Conservation (phyloP, 2,888 invertebrate genomes). For the Notodonta ziczac region DNA sequence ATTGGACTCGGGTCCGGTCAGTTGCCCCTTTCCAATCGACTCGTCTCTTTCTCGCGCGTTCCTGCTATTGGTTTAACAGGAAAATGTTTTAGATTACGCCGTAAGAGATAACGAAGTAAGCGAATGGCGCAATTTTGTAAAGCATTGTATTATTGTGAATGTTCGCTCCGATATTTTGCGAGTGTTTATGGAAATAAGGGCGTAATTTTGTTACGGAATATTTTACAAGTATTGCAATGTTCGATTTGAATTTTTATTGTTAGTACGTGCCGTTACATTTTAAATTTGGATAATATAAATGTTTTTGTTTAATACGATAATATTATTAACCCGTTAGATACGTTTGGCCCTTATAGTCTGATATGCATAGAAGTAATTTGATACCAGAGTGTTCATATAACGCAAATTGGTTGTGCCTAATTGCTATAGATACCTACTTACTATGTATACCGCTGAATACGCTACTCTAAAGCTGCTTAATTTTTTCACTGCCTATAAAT, state of each 20-base stretch:
- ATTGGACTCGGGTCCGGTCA: constrained; percentile 59
- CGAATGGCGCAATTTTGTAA: constrained; percentile 26
- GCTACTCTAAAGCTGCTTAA: too few species aligned
- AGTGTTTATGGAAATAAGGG: constrained; percentile 39
- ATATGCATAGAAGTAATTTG: too few species aligned
- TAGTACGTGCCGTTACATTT: too few species aligned
- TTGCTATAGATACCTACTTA: too few species aligned
- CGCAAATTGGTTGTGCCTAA: too few species aligned
- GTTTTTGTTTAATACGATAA: too few species aligned
- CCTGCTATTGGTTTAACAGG: constrained; percentile 26
- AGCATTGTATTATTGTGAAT: constrained; percentile 29
- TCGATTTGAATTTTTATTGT: background rate
- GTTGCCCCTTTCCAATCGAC: constrained; percentile 49
- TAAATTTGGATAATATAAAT: too few species aligned
- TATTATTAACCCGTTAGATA: too few species aligned
- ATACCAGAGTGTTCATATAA: too few species aligned
- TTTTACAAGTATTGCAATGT: constrained; percentile 25
- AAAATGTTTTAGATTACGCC: constrained; percentile 35
- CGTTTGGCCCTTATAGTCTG: too few species aligned
- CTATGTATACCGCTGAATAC: too few species aligned
- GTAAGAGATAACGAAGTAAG: constrained; percentile 29
- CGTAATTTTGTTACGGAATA: constrained; percentile 26
- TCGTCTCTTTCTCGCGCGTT: constrained; percentile 44
- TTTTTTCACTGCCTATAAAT: too few species aligned
- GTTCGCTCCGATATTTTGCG: constrained; percentile 29